Conservation (phyloP, 2,113 vertebrate genomes). For the Onychostoma macrolepis region DNA sequence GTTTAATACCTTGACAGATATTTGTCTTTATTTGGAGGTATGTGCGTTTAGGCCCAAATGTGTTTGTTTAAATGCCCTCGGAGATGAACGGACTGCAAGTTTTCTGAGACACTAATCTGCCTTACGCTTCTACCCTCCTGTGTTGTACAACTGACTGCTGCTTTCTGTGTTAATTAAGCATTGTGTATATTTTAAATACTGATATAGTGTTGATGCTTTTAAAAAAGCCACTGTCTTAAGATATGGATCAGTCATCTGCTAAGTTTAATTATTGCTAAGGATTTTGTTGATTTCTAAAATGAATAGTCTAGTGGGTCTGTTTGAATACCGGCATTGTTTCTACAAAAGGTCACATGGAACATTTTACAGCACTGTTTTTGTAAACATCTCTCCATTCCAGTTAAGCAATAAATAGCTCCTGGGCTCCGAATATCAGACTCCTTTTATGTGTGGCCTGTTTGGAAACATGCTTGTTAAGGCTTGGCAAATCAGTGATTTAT, state of each 20-base stretch:
- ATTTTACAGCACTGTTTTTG: constrained; percentile 9
- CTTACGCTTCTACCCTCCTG: not conserved
- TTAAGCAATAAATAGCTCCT: constrained; percentile 15
- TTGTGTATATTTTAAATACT: not conserved
- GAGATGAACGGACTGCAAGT: constrained; percentile 47
- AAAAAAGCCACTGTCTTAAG: not conserved
- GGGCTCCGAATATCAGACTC: not conserved
- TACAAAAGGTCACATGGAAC: constrained; percentile 8
- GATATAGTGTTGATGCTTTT: not conserved
- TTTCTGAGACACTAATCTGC: not conserved
- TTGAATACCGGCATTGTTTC: constrained; percentile 10
- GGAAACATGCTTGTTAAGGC: not conserved
- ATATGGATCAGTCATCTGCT: not conserved
- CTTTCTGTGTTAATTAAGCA: not conserved
- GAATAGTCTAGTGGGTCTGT: not conserved
- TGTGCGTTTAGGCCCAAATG: not conserved
- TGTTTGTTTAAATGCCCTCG: constrained; percentile 27
- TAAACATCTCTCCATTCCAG: constrained; percentile 10
- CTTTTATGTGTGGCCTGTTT: not conserved
- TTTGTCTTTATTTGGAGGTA: not conserved
- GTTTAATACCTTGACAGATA: not conserved
- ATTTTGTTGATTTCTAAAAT: not conserved
- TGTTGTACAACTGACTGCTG: not conserved
- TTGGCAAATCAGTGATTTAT: not conserved
- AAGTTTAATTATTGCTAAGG: not conserved